phyloP scores from a whole-genome alignment of 2,113 vertebrate species.

The Chelonoidis abingdonii region DNA sequence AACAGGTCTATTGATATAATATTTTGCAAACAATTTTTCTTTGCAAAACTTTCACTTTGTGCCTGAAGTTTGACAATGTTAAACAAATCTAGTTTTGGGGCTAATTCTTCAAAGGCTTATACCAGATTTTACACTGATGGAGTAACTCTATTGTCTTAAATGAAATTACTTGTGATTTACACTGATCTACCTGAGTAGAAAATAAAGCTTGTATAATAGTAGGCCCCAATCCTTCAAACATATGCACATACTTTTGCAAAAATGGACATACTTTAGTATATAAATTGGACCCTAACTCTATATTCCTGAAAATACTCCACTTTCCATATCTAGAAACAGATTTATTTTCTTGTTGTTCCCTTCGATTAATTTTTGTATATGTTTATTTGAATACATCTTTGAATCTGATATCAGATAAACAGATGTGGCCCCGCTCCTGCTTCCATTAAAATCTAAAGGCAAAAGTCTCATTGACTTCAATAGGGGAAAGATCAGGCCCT shows the following conservation, averaged over 20 bases:
- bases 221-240: neutral
- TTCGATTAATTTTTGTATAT: constrained; percentile 20
- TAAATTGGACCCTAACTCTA: neutral
- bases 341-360: constrained; percentile 45
- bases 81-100: constrained; percentile 68
- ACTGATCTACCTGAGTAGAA: neutral
- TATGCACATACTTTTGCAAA: neutral
- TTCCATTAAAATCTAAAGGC: neutral
- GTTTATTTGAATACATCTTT: neutral
- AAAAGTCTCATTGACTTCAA: neutral
- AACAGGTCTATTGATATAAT: neutral
- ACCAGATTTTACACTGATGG: neutral
- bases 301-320: neutral
- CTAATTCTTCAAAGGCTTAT: constrained; percentile 46
- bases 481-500: neutral
- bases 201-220: neutral
- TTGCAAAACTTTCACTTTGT: constrained; percentile 23
- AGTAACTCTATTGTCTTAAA: constrained; percentile 44
- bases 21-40: constrained; percentile 21
- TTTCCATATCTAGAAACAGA: constrained; percentile 21
- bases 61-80: constrained; percentile 53
- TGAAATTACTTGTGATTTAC: constrained; percentile 40
- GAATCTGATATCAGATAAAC: neutral
- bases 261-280: neutral
- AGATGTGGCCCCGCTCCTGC: neutral